phyloP scores from a whole-genome alignment of 2,888 invertebrate species.

The Ormyrus rosae region DNA sequence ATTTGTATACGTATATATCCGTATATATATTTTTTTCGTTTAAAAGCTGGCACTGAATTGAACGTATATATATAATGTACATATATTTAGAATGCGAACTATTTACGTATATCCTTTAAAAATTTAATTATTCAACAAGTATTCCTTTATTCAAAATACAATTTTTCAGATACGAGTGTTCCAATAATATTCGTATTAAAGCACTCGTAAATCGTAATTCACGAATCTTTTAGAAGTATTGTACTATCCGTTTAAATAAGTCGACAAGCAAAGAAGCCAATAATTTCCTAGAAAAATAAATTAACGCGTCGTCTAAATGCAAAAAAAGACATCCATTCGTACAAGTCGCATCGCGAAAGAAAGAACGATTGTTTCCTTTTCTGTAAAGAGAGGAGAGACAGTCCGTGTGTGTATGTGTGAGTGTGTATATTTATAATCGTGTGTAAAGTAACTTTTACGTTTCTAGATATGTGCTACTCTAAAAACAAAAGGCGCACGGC shows the following conservation, averaged over 20 bases:
- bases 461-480: conserved; percentile 1
- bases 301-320: neutral
- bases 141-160: conserved; percentile 44
- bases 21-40: conserved; percentile 4
- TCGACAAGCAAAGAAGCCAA: neutral
- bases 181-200: neutral
- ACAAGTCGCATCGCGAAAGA: no score
- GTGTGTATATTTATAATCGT: neutral
- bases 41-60: conserved; percentile 34
- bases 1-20: neutral
- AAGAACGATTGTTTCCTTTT: neutral
- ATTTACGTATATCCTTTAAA: neutral
- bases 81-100: neutral
- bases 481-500: conserved; percentile 13
- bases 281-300: neutral
- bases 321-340: no score
- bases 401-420: neutral
- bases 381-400: neutral
- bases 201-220: neutral
- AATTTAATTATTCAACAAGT: conserved; percentile 32
- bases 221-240: conserved; percentile 6
- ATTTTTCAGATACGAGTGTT: conserved; percentile 16
- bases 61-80: neutral
- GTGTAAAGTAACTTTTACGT: conserved; percentile 10
- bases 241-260: conserved; percentile 15